A percentile compares a stretch with the other conserved stretches of the same genome.
Conservation (phyloP, 2,888 invertebrate species). For the Barypeithes pellucidus region DNA sequence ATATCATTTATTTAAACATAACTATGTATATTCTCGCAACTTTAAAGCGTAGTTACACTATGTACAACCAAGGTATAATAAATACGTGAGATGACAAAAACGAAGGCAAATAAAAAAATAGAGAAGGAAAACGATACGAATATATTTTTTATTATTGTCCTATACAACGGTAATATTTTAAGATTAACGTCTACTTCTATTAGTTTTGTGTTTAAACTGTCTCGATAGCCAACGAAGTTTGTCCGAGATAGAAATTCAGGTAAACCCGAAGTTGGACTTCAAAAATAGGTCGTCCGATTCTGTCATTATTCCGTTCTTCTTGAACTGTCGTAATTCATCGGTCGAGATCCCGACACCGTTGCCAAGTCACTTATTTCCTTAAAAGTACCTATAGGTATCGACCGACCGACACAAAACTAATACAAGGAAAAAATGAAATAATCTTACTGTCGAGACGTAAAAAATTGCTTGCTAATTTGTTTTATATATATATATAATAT, state of each 20-base stretch:
- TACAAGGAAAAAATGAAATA: neutral
- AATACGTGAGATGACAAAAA: conserved; percentile 54
- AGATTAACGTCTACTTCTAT: neutral
- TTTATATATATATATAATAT: conserved; percentile 33
- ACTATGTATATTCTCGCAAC: conserved; percentile 59
- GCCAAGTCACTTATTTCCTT: no score
- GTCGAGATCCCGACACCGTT: no score
- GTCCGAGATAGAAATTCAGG: no score
- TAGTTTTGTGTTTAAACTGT: neutral
- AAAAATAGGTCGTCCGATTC: no score
- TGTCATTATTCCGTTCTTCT: no score
- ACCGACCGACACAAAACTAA: conserved; percentile 19
- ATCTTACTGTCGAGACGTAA: neutral
- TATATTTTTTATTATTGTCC: conserved; percentile 57
- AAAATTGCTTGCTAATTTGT: conserved; percentile 18
- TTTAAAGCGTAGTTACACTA: conserved; percentile 61
- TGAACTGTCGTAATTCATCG: no score
- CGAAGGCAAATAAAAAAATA: conserved; percentile 32
- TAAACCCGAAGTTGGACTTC: no score
- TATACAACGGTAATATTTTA: conserved; percentile 33
- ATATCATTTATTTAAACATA: conserved; percentile 60
- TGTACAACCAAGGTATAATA: conserved; percentile 57
- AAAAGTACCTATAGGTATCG: no score
- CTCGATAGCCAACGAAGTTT: no score
- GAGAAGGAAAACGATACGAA: conserved; percentile 44